Base-by-base conservation (phyloP, 2,113 vertebrate genomes). In the Chionis minor region DNA sequence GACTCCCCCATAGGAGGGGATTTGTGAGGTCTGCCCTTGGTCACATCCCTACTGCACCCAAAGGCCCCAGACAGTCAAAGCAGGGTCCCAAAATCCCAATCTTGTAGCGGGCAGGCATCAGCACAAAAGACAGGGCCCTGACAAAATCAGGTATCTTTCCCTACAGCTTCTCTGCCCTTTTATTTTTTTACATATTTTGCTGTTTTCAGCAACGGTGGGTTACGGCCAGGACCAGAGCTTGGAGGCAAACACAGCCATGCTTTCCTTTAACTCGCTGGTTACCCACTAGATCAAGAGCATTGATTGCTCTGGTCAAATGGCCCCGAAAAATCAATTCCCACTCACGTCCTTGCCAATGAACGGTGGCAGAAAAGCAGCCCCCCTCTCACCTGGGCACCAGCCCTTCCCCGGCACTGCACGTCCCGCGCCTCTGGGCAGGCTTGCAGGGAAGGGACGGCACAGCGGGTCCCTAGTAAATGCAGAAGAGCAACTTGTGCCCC, bases 381-480 rank as follows among this genome's bases (percentile, higher is more conserved):
- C 13, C 14, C n/a, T 38, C 77, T 61, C 73, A 84, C 61, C 65
- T 52, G 81, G 52, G 71, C 44, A 51, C 35, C 35, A 55, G 38
- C 22, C 49, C 35, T 20, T 45, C 28, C 58, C 33, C 5, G 5
- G 33, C 61, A 42, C 38, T 2, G 18, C 2, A 0, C 3, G 4
- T 28, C 4, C 65, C 14, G 45, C 1, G 0, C 45, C 51, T 67
- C 52, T 51, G 14, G 56, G 52, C 58, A 56, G 27, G 56, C 32
- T 45, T 0, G 5, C 45, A 54, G 67, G 49, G 51, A 82, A 86
- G 66, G 0, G 0, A 23, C 4, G 4, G 54, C 0, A 0, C 55
- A 51, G 51, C 3, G 12, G 38, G 51, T 58, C 62, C 28, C 24
- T 19, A 9, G 3, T 4, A 56, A 69, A 67, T 7, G 23, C 10